Conservation (phyloP, 2,888 invertebrate genomes). For the Oasisia sp. region DNA sequence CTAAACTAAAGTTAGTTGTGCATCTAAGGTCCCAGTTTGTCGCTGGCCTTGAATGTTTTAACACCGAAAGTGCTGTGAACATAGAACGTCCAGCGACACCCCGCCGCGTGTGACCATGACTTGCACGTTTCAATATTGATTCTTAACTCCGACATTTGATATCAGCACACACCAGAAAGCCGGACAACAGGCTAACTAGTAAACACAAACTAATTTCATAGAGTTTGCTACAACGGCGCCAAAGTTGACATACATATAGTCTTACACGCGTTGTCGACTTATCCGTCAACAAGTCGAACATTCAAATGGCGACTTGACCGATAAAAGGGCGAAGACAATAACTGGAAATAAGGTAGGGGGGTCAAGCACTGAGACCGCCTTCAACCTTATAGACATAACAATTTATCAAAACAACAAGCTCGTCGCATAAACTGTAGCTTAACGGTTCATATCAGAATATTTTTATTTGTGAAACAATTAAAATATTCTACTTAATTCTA, state of each 20-base stretch:
- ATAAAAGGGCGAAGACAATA: neutral
- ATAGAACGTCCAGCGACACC: neutral
- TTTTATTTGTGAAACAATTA: too few species aligned
- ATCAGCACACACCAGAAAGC: neutral
- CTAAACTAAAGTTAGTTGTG: too few species aligned
- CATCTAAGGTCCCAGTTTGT: neutral
- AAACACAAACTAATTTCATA: neutral
- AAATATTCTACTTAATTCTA: too few species aligned
- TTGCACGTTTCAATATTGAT: neutral
- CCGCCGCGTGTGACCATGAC: neutral
- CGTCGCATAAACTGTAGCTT: too few species aligned
- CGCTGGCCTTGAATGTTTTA: neutral
- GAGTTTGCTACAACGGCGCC: neutral
- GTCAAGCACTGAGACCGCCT: too few species aligned
- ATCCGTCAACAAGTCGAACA: neutral
- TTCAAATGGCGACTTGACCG: neutral
- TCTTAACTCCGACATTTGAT: neutral
- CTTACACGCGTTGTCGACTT: neutral
- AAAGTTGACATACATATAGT: neutral
- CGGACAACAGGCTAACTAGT: neutral
- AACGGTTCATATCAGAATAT: too few species aligned
- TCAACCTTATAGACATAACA: too few species aligned
- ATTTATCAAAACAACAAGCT: too few species aligned
- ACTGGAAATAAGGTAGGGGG: neutral
- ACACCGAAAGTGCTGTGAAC: neutral